phyloP scores from a whole-genome alignment of 2,888 invertebrate species.

The Hecatera dysodea region DNA sequence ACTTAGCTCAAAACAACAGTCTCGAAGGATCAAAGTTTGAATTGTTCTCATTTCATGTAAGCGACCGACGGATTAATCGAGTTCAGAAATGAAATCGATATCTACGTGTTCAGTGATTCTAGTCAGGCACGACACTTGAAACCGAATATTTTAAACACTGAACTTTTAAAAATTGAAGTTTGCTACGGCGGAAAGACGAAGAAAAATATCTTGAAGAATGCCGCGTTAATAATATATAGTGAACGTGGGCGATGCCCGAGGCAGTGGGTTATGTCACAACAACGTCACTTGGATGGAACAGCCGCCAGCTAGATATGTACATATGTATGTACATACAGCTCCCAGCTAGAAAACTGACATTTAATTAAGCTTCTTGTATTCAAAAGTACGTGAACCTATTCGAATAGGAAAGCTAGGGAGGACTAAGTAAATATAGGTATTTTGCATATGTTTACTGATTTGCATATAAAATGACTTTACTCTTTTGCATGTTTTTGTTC shows the following conservation, averaged over 20 bases:
- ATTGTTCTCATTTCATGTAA: slow-evolving; percentile 13
- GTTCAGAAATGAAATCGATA: slow-evolving; percentile 13
- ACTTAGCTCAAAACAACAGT: slow-evolving; percentile 29
- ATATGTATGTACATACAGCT: slow-evolving; percentile 7
- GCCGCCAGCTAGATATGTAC: slow-evolving; percentile 8
- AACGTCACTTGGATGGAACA: slow-evolving; percentile 34
- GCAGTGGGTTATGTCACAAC: slow-evolving; percentile 44
- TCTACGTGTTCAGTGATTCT: not conserved
- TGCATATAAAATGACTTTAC: not conserved
- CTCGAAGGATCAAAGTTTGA: slow-evolving; percentile 24
- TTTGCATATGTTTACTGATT: not conserved
- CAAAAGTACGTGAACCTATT: slow-evolving; percentile 18
- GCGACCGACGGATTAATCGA: slow-evolving; percentile 9
- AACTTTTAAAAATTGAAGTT: slow-evolving; percentile 22
- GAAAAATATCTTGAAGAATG: slow-evolving; percentile 50
- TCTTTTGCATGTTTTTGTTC: not conserved
- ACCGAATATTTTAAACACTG: not conserved
- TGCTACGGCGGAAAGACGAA: slow-evolving; percentile 12
- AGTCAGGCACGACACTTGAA: slow-evolving; percentile 1
- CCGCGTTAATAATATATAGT: slow-evolving; percentile 50
- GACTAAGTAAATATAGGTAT: not conserved
- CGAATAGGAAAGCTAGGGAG: not conserved
- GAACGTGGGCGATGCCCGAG: slow-evolving; percentile 40
- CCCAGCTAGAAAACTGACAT: slow-evolving; percentile 42
- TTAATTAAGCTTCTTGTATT: slow-evolving; percentile 44